Evolutionary conservation across 2,113 vertebrate genomes (phyloP), one percentile per base, ranked within the genome.

Genomic region (Mystacornis crossleyi): DNA sequence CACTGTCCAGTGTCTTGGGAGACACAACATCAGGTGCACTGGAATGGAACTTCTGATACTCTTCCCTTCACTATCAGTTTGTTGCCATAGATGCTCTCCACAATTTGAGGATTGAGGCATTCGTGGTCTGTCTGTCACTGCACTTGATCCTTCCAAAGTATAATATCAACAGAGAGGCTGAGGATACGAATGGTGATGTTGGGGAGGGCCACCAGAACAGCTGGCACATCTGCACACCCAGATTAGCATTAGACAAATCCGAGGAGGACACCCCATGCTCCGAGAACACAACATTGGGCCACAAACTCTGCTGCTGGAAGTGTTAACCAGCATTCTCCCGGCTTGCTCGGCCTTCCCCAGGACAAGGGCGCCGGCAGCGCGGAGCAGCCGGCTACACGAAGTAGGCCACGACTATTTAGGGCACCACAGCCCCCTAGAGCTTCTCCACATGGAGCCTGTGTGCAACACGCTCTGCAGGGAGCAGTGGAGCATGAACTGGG

Each of bases 351-450:
- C 81, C 72, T 78, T 60, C 34, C n/a, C 23, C 81, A 71, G 88
- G 69, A 67, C 78, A 64, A 38, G 66, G 66, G 34, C 43, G 25
- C 55, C 10, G 31, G 28, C 47, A 89, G 73, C 51, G 21, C 2
- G 14, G 65, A 72, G 36, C 66, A 51, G 82, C 70, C 31, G 38
- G 70, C 60, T 5, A 48, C 74, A 70, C 81, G 90, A 97, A 97
- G 26, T 94, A 93, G 96, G 96, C 69, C 94, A 81, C 7, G 26
- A 72, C 64, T 94, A 93, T 97, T 92, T 79, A 97, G 96, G 92
- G 84, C 96, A 97, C 20, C 61, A 87, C 58, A 92, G 64, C 74
- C 86, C 96, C 93, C 93, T 4, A 62, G 95, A 97, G 93, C 95
- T 96, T 40, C 81, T 86, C 86, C 83, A 75, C 83, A 89, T 15